phyloP scores from a whole-genome alignment of 1,140 invertebrate genomes.

The Euglossa dilemma region DNA sequence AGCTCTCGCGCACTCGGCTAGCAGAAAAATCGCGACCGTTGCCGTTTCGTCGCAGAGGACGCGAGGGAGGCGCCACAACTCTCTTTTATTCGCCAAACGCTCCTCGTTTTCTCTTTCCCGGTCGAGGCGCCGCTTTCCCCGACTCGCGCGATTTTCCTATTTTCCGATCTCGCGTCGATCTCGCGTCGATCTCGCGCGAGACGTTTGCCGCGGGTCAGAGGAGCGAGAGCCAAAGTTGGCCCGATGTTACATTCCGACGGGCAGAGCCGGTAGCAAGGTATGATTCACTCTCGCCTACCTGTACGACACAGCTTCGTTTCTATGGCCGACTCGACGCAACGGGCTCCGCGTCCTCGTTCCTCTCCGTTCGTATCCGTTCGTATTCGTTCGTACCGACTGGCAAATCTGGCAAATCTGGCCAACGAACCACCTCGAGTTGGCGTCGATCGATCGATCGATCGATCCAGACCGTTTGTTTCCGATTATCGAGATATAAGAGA shows the following conservation, averaged over 20 bases:
- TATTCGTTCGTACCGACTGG: neutral
- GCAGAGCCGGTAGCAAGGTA: slow-evolving; percentile 51
- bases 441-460: too few species aligned
- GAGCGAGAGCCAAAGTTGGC: slow-evolving; percentile 50
- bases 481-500: too few species aligned
- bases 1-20: too few species aligned
- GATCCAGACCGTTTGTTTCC: too few species aligned
- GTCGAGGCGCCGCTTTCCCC: neutral
- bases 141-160: neutral
- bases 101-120: neutral
- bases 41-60: too few species aligned
- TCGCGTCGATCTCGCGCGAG: neutral
- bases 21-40: too few species aligned
- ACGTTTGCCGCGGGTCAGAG: slow-evolving; percentile 23
- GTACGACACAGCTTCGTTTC: slow-evolving; percentile 46
- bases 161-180: slow-evolving; percentile 21
- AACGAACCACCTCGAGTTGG: neutral
- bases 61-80: too few species aligned
- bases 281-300: slow-evolving; percentile 73
- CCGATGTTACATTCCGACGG: slow-evolving; percentile 51
- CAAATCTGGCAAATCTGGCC: slow-evolving; percentile 43
- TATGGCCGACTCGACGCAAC: slow-evolving; percentile 50
- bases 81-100: neutral
- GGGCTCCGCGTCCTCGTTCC: slow-evolving; percentile 48
- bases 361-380: too few species aligned